Percentiles rank a stretch among this genome's conserved stretches.
phyloP scores from a whole-genome alignment of 2,113 vertebrate genomes.

The Aptenodytes forsteri region DNA sequence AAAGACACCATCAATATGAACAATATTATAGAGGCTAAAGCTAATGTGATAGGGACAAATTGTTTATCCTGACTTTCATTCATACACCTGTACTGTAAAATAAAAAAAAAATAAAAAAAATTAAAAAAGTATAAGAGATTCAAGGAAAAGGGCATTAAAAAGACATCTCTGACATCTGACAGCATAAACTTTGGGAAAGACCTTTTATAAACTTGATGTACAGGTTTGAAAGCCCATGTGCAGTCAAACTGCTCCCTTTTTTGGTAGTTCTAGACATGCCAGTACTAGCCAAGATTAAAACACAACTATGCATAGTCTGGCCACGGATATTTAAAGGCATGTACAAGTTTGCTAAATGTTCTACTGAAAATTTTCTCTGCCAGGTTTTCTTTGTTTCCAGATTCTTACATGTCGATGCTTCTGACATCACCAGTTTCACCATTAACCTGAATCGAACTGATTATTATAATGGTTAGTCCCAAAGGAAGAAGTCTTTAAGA shows the following conservation, averaged over 20 bases:
- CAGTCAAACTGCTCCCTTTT: not conserved
- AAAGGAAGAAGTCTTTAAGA: not conserved
- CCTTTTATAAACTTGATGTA: not conserved
- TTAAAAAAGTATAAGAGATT: not conserved
- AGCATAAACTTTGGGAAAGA: not conserved
- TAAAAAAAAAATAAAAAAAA: no score
- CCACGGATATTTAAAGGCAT: rapidly evolving
- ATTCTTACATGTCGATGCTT: not conserved
- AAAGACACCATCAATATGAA: not conserved
- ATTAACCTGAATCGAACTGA: not conserved
- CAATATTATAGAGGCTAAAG: not conserved
- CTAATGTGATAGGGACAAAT: not conserved
- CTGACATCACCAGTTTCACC: not conserved
- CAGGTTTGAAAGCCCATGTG: not conserved
- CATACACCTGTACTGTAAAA: not conserved
- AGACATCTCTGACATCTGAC: not conserved
- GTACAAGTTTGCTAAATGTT: not conserved
- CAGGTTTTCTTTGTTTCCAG: not conserved
- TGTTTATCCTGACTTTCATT: not conserved
- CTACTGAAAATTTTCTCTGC: not conserved
- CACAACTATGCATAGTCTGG: not conserved
- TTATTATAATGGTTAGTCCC: not conserved
- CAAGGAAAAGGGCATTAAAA: not conserved
- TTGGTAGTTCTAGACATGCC: not conserved
- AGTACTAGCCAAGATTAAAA: not conserved